A percentile compares a stretch with the other conserved stretches of the same genome.
phyloP scores from a whole-genome alignment of 2,113 vertebrate species.

The Sylvicapra grimmia region DNA sequence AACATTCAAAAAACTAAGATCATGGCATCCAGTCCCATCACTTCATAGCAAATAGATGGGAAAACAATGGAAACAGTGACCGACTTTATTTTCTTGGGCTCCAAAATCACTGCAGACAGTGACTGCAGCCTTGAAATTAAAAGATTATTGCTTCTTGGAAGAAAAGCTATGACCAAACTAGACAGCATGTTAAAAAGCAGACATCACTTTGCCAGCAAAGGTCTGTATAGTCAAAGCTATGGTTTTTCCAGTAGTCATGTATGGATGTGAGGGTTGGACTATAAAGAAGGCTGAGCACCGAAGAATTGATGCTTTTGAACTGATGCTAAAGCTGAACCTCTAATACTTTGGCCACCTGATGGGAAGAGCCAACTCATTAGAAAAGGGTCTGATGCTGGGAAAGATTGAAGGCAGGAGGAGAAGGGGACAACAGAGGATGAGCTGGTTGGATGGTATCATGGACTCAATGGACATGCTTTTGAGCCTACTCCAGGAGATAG shows the following conservation, averaged over 20 bases:
- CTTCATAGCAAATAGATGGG: neutral
- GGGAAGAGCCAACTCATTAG: too few relatives aligned
- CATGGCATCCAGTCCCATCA: neutral
- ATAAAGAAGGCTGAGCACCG: fast-evolving
- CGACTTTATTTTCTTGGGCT: neutral
- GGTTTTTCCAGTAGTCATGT: neutral
- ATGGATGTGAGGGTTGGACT: neutral
- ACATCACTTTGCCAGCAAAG: neutral
- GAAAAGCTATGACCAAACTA: neutral
- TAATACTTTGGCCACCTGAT: too few relatives aligned
- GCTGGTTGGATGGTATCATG: too few relatives aligned
- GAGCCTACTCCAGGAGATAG: too few relatives aligned
- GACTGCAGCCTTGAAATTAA: neutral
- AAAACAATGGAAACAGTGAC: neutral
- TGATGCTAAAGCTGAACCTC: too few relatives aligned
- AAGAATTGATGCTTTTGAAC: neutral
- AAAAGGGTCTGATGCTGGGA: too few relatives aligned
- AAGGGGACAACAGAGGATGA: too few relatives aligned
- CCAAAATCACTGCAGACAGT: neutral
- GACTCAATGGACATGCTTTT: too few relatives aligned
- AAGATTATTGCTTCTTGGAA: neutral
- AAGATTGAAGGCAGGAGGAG: too few relatives aligned
- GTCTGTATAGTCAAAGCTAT: neutral
- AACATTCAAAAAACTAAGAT: neutral
- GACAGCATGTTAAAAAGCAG: neutral